Percentiles rank a stretch among this genome's conserved stretches.
phyloP scores from a whole-genome alignment of 2,888 invertebrate species.

The Portevinia maculata region DNA sequence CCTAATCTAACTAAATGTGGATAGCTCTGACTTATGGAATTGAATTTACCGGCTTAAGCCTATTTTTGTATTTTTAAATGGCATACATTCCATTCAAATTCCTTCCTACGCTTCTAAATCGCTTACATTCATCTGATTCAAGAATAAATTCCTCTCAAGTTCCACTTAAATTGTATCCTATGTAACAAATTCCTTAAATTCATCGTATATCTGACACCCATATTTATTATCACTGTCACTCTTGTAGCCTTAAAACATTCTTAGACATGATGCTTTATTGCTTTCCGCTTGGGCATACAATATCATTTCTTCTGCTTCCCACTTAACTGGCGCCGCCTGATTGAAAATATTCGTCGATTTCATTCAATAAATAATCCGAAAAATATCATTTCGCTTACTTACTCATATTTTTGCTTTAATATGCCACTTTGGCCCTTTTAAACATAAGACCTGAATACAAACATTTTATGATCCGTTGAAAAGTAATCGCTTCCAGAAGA shows the following conservation, averaged over 20 bases:
- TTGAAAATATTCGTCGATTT: slow-evolving; percentile 13
- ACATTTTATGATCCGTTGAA: slow-evolving; percentile 43
- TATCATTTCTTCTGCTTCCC: background rate
- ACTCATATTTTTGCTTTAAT: slow-evolving; percentile 29
- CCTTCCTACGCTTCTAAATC: too few relatives aligned
- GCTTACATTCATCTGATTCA: too few relatives aligned
- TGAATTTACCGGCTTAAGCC: too few relatives aligned
- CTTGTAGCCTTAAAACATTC: background rate
- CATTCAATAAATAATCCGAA: slow-evolving; percentile 8
- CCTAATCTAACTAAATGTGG: too few relatives aligned
- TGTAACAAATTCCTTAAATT: background rate
- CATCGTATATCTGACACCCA: background rate
- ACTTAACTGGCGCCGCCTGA: slow-evolving; percentile 12
- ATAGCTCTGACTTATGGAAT: too few relatives aligned
- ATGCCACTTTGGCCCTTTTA: slow-evolving; percentile 14
- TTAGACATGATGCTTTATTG: background rate
- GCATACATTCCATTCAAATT: too few relatives aligned
- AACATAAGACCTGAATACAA: slow-evolving; percentile 30
- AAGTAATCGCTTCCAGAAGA: slow-evolving; percentile 36
- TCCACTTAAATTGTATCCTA: too few relatives aligned
- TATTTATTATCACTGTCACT: background rate
- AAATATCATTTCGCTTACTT: slow-evolving; percentile 17
- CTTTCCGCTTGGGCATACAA: background rate
- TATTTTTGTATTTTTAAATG: too few relatives aligned
- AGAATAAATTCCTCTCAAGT: too few relatives aligned